Percentiles rank a stretch among this genome's conserved stretches.
Evolutionary conservation across 2,797 vertebrate genomes (phyloP).

Genomic region (Mormyrus hasselquistii): DNA sequence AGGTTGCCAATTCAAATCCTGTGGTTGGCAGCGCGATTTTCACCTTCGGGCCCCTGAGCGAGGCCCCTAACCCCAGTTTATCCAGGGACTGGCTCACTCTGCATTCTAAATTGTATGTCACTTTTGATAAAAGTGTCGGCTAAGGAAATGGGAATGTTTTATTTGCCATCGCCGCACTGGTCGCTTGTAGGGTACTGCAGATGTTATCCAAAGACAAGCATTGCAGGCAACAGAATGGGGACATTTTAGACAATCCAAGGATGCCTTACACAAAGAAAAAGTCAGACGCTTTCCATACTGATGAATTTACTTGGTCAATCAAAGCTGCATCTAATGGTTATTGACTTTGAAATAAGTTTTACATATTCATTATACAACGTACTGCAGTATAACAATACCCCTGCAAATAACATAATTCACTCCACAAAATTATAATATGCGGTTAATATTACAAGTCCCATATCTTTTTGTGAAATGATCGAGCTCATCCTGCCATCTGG

Average conservation of each 20-base stretch:
- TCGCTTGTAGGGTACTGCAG: neutral
- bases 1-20: neutral
- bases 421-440: neutral
- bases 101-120: neutral
- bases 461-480: neutral
- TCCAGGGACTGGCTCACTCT: neutral
- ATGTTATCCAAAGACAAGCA: neutral
- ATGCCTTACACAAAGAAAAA: neutral
- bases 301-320: neutral
- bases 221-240: neutral
- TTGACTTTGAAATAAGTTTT: conserved; percentile 1
- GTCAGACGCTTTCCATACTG: neutral
- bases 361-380: neutral
- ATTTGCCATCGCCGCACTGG: neutral
- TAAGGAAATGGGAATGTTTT: neutral
- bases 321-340: neutral
- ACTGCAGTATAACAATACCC: neutral
- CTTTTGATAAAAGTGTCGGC: neutral
- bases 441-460: neutral
- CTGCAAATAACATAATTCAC: neutral
- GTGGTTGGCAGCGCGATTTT: neutral
- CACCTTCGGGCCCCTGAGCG: neutral
- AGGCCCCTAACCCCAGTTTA: neutral
- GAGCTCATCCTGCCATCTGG: neutral
- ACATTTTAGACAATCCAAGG: neutral